Evolutionary conservation across 2,797 vertebrate species (phyloP).

Genomic region (Euphonia xanthogaster): DNA sequence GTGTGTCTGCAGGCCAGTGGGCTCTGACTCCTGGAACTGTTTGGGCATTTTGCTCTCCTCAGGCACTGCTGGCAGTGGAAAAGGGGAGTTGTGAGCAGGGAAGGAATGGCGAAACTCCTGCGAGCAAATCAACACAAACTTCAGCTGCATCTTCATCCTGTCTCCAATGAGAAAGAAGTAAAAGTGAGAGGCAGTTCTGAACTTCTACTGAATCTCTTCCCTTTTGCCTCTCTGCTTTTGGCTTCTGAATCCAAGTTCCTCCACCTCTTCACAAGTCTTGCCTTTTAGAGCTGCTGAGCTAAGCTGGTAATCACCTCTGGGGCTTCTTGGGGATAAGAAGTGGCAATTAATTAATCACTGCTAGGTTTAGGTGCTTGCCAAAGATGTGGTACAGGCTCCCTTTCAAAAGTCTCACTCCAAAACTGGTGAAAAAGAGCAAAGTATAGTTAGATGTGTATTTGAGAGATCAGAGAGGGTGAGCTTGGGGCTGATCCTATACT

Average conservation of each 20-base stretch:
- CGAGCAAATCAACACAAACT: rapidly evolving
- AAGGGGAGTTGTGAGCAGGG: background rate
- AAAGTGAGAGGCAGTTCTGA: background rate
- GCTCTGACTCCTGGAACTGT: background rate
- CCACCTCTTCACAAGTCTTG: background rate
- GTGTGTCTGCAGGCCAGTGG: background rate
- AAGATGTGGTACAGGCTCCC: background rate
- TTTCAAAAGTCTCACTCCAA: background rate
- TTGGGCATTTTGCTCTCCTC: background rate
- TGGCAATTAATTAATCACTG: background rate
- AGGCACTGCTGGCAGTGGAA: background rate
- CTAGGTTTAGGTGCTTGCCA: background rate
- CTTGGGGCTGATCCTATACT: background rate
- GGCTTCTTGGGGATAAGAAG: background rate
- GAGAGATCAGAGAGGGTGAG: background rate
- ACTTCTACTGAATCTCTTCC: background rate
- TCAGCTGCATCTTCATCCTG: background rate
- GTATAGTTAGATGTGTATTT: background rate
- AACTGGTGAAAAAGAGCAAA: background rate
- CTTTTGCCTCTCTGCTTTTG: background rate
- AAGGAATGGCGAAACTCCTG: background rate
- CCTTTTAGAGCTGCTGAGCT: background rate
- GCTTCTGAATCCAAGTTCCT: background rate
- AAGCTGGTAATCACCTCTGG: background rate
- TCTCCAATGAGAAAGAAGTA: background rate